These are phyloP conservation scores for Probaryconus sp. DNA, from an alignment of 1,140 invertebrate genomes.

Conservation along the genomic window DNA sequence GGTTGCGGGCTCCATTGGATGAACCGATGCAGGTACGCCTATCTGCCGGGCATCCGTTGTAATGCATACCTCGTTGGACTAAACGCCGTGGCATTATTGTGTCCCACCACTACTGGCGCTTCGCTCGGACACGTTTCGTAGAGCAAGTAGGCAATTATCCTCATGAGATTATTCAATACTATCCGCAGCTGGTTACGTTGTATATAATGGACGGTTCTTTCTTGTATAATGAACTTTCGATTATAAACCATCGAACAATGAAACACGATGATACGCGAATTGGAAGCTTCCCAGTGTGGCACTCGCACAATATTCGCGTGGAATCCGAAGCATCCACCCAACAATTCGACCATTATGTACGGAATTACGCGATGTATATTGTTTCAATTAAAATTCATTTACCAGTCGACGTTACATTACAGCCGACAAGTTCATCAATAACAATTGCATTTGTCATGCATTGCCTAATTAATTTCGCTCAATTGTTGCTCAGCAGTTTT, in stretches of 20 bases:
- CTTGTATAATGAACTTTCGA: conserved; percentile 20
- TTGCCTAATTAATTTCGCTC: background rate
- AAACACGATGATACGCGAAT: conserved; percentile 15
- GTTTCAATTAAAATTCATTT: conserved; percentile 55
- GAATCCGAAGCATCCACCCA: conserved; percentile 34
- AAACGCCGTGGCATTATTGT: conserved; percentile 27
- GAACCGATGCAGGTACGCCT: conserved; percentile 17
- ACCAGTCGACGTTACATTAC: conserved; percentile 3
- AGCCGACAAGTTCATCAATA: conserved; percentile 10
- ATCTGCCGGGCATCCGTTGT: conserved; percentile 21
- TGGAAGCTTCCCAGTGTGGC: background rate
- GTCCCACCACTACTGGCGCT: conserved; percentile 16
- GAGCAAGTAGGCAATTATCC: conserved; percentile 50
- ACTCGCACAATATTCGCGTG: background rate
- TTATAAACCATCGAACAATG: conserved; percentile 25
- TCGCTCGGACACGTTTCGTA: conserved; percentile 20
- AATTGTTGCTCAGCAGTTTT: too few species aligned
- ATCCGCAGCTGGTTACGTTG: conserved; percentile 29
- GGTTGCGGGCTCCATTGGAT: conserved; percentile 10
- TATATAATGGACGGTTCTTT: conserved; percentile 20
- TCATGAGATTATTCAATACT: conserved; percentile 46
- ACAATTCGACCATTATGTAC: conserved; percentile 41
- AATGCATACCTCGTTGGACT: conserved; percentile 15
- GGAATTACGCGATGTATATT: conserved; percentile 34
- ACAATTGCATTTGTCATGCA: background rate